phyloP scores from a whole-genome alignment of 2,113 vertebrate species.

The Gambusia holbrooki region DNA sequence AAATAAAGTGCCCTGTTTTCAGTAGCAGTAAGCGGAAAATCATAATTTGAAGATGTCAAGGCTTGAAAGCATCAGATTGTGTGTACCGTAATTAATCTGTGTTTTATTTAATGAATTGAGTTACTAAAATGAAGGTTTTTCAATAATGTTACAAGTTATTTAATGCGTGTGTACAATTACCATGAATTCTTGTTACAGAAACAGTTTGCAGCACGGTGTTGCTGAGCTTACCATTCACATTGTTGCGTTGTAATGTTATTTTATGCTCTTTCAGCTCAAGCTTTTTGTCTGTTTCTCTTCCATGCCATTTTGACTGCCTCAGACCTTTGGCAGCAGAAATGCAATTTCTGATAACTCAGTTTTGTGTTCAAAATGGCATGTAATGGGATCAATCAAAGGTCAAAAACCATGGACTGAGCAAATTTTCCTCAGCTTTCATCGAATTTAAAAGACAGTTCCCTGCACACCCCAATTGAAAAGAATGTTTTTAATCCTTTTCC shows the following conservation, averaged over 20 bases:
- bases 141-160: no score
- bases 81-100: no score
- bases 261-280: neutral
- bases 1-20: no score
- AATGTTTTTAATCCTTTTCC: conserved; percentile 9
- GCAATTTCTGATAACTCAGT: conserved; percentile 39
- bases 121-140: no score
- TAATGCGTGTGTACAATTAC: no score
- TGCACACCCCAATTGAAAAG: neutral
- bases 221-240: neutral
- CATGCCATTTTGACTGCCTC: conserved; percentile 2
- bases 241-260: neutral
- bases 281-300: neutral
- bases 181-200: neutral
- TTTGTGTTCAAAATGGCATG: conserved; percentile 27
- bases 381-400: conserved; percentile 38
- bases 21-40: no score
- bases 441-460: conserved; percentile 18
- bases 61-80: no score
- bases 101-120: no score
- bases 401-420: conserved; percentile 18
- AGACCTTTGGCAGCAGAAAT: conserved; percentile 15
- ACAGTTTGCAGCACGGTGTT: neutral
- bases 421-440: conserved; percentile 6
- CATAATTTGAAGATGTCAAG: no score